Evolutionary conservation across 2,888 invertebrate species (phyloP), one percentile per base, ranked within the genome.

Genomic region (Flexamia atlantica): DNA sequence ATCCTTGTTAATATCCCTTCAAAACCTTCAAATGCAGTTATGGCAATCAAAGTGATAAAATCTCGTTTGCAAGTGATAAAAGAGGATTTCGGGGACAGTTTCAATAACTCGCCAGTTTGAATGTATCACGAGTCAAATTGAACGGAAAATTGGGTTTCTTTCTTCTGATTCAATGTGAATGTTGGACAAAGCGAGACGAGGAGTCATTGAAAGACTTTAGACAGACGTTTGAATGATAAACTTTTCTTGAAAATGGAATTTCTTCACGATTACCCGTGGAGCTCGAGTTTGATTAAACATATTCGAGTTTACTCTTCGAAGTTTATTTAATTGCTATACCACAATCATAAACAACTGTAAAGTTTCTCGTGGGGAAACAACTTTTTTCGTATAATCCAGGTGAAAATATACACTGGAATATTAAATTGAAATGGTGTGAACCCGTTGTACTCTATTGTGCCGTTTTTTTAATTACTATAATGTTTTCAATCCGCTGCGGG

Each of bases 111-210:
- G 23, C 28, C 30, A 32, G 10, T 30, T 68, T 28, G 30, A 68
- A 68, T 68, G 68, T 68, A 30, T 68, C 68, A 68, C 68, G 30
- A 36, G 68, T 68, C 30, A 68, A 68, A 68, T 68, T 68, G 68
- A 30, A 68, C 68, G 68, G 68, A 68, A 68, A 68, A 68, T 68
- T 68, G 30, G 68, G 30, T 68, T 68, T 68, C 68, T 68, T 14
- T 30, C 20, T 20, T 53, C 53, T 53, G 53, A 53, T 5, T 23
- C 20, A 53, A 53, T 53, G 23, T 20, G 23, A n/a, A 23, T n/a
- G 53, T 53, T 53, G 53, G 2, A 53, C 53, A 53, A 53, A 53
- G 53, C 5, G 23, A 53, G 23, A 23, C 10, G 53, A 53, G 23
- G 23, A 23, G 20, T 23, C 20, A 53, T 53, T 23, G 3, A 46